Evolutionary conservation across 1,140 invertebrate genomes (phyloP).

Genomic region (Nylanderia fulva): DNA sequence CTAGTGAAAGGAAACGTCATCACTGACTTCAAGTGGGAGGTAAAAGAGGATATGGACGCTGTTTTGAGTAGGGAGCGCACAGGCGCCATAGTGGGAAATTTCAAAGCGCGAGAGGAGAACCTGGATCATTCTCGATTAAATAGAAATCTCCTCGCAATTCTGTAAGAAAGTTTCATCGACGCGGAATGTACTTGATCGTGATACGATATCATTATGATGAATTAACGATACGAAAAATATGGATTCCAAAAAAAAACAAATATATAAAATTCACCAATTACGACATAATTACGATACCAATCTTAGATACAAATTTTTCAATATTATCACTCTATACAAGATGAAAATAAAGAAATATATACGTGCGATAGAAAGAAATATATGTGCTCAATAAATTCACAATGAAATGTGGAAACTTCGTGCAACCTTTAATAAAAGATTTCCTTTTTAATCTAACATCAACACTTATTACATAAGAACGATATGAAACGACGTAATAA

Average conservation of each 20-base stretch:
- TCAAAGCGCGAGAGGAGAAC: background rate
- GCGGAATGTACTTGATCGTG: background rate
- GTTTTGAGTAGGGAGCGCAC: background rate
- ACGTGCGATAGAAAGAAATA: background rate
- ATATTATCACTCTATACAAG: background rate
- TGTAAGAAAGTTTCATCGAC: background rate
- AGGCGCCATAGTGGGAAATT: constrained; percentile 2
- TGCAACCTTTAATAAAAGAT: background rate
- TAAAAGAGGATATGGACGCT: constrained; percentile 11
- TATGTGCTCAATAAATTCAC: background rate
- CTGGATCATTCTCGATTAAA: background rate
- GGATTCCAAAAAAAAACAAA: background rate
- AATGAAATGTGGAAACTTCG: background rate
- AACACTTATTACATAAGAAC: background rate
- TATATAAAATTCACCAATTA: background rate
- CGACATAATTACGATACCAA: background rate
- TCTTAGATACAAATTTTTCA: background rate
- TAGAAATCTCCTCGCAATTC: background rate
- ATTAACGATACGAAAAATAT: background rate
- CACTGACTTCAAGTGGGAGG: constrained; percentile 45
- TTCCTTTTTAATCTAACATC: constrained; percentile 28
- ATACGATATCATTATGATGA: background rate
- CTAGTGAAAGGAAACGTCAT: constrained; percentile 67
- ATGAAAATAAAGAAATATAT: background rate
- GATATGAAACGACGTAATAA: constrained; percentile 54